phyloP scores from a whole-genome alignment of 2,797 vertebrate genomes.

The Forpus xanthops region DNA sequence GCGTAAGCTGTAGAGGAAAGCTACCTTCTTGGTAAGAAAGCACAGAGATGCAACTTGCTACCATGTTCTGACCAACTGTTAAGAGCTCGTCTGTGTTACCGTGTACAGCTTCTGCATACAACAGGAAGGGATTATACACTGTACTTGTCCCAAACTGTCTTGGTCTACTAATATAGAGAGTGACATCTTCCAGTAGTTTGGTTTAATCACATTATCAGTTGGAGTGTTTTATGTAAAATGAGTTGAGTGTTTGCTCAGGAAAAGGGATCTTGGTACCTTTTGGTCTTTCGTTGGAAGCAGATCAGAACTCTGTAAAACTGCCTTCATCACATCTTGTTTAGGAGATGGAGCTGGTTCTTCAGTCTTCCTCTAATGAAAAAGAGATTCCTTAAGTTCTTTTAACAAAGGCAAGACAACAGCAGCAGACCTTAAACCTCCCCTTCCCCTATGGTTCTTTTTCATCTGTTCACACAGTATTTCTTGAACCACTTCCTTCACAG shows the following conservation, averaged over 20 bases:
- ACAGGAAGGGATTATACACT: neutral
- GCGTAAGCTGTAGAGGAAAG: neutral
- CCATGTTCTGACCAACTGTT: rapidly evolving
- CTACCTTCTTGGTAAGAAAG: neutral
- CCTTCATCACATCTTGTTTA: constrained; percentile 43
- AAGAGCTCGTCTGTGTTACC: neutral
- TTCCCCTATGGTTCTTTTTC: neutral
- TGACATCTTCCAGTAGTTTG: neutral
- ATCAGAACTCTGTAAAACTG: constrained; percentile 41
- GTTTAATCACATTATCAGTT: neutral
- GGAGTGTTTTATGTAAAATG: neutral
- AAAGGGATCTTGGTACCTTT: constrained; percentile 66
- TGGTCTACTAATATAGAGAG: neutral
- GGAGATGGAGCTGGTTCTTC: constrained; percentile 64
- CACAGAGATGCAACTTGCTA: neutral
- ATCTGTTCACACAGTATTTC: neutral
- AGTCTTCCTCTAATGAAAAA: constrained; percentile 51
- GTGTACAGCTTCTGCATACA: neutral
- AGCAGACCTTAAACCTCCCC: neutral
- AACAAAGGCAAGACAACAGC: neutral
- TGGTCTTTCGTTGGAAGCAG: constrained; percentile 66
- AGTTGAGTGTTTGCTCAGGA: neutral
- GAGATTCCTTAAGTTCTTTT: neutral
- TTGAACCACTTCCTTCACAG: neutral
- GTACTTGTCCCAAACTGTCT: neutral